A percentile compares a stretch with the other conserved stretches of the same genome.
phyloP scores from a whole-genome alignment of 1,140 invertebrate species.

The Ceratina calcarata region DNA sequence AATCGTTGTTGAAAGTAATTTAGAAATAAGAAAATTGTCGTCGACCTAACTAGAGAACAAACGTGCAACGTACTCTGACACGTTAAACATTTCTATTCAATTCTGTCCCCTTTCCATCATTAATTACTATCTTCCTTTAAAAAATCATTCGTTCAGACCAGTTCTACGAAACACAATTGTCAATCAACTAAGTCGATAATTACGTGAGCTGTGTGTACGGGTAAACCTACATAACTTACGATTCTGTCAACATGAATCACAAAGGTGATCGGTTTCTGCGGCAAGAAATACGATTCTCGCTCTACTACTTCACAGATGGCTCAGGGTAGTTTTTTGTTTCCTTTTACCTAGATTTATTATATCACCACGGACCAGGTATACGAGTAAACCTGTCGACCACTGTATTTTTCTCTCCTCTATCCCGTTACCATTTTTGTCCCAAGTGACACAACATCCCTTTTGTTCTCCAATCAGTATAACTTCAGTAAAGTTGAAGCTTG shows the following conservation, averaged over 20 bases:
- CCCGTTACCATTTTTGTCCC: not conserved
- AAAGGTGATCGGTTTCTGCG: not conserved
- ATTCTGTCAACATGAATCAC: constrained; percentile 6
- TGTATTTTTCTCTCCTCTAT: too few species aligned
- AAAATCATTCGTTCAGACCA: too few species aligned
- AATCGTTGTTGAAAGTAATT: not conserved
- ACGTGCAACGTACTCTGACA: not conserved
- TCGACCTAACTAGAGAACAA: not conserved
- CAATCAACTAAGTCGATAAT: not conserved
- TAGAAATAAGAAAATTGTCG: not conserved
- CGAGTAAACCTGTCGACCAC: too few species aligned
- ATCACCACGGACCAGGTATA: too few species aligned
- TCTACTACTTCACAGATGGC: not conserved
- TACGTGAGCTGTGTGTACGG: not conserved
- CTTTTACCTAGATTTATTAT: too few species aligned
- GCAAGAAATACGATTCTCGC: constrained; percentile 1
- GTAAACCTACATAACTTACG: constrained; percentile 1
- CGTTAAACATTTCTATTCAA: not conserved
- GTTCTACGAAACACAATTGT: not conserved
- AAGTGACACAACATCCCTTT: not conserved
- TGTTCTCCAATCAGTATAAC: too few species aligned
- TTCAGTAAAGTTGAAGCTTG: too few species aligned
- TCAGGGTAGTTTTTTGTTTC: not conserved
- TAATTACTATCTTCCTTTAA: not conserved
- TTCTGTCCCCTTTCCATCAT: not conserved